These are phyloP conservation scores for Aricia artaxerxes DNA, from an alignment of 2,888 invertebrate species.

Conservation along the genomic window DNA sequence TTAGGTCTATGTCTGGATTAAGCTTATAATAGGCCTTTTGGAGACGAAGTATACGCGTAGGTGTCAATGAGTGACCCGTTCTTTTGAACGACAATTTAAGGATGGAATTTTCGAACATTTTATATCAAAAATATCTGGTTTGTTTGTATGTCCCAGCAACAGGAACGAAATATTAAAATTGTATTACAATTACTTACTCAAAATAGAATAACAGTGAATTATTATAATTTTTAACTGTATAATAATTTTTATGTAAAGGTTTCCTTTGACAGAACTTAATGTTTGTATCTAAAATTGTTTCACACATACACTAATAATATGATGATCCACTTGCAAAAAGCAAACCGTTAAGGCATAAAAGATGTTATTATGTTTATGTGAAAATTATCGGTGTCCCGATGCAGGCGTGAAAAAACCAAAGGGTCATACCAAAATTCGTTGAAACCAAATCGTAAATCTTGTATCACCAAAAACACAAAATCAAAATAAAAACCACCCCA, in stretches of 20 bases:
- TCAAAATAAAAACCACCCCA: constrained; percentile 67
- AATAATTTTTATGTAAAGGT: background rate
- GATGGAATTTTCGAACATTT: constrained; percentile 57
- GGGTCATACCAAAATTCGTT: constrained; percentile 37
- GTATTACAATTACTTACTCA: background rate
- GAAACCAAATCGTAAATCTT: constrained; percentile 48
- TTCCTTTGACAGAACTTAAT: background rate
- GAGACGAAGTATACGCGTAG: constrained; percentile 62
- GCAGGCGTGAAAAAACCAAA: constrained; percentile 39
- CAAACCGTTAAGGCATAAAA: background rate
- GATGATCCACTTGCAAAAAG: background rate
- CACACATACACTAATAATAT: background rate
- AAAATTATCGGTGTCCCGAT: constrained; percentile 30
- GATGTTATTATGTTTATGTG: constrained; percentile 23
- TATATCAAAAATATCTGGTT: constrained; percentile 60
- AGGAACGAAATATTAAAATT: constrained; percentile 57
- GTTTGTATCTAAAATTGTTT: background rate
- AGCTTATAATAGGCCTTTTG: constrained; percentile 58
- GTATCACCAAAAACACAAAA: constrained; percentile 56
- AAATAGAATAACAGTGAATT: background rate
- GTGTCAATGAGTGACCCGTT: constrained; percentile 67
- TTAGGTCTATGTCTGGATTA: constrained; percentile 36
- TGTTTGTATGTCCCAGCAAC: constrained; percentile 65
- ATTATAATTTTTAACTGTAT: background rate
- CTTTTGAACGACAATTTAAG: constrained; percentile 59